Evolutionary conservation across 1,140 invertebrate species (phyloP).

Genomic region (Thaumatotibia leucotreta): DNA sequence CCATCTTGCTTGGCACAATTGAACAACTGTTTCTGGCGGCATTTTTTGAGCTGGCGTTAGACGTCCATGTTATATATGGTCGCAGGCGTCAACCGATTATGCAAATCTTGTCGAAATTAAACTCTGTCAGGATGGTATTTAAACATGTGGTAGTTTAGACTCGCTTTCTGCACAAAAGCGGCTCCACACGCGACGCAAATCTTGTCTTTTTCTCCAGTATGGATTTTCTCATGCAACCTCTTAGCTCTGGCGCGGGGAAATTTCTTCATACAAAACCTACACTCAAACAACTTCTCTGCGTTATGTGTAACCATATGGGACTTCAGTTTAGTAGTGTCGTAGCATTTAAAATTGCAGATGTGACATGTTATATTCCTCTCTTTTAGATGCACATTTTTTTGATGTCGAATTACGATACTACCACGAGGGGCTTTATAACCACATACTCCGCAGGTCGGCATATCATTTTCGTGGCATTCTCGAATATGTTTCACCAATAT

Average conservation of each 20-base stretch:
- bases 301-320: conserved; percentile 2
- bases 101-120: background rate
- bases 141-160: conserved; percentile 22
- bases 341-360: background rate
- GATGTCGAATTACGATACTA: background rate
- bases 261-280: background rate
- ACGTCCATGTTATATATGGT: no score
- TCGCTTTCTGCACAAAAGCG: conserved; percentile 30
- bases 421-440: conserved; percentile 1
- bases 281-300: background rate
- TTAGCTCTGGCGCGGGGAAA: conserved; percentile 36
- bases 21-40: no score
- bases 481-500: background rate
- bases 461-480: background rate
- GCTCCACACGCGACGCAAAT: conserved; percentile 86
- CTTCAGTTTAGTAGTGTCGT: background rate
- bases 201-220: conserved; percentile 84
- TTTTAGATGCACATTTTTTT: conserved; percentile 17
- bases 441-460: conserved; percentile 14
- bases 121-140: conserved; percentile 16
- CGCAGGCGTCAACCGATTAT: no score
- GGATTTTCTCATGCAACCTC: conserved; percentile 83
- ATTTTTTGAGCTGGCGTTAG: background rate
- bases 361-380: conserved; percentile 12
- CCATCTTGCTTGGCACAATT: no score